phyloP scores from a whole-genome alignment of 2,797 vertebrate genomes.

The Epinephelus coioides region DNA sequence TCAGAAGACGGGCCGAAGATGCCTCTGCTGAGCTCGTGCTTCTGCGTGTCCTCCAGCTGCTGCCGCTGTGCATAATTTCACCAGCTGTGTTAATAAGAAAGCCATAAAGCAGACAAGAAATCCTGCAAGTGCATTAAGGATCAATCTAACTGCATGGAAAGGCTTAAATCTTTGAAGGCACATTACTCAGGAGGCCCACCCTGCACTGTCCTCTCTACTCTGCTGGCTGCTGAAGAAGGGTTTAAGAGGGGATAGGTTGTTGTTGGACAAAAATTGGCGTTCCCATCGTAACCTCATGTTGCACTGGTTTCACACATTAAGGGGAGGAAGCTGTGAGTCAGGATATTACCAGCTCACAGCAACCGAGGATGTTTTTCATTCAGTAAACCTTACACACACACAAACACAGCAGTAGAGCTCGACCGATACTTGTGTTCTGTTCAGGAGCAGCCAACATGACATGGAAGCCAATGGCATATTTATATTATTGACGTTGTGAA shows the following conservation, averaged over 20 bases:
- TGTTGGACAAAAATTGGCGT: conserved; percentile 43
- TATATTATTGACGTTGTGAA: not conserved
- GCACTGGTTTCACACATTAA: conserved; percentile 32
- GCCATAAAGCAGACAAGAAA: conserved; percentile 48
- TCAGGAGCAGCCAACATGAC: conserved; percentile 1
- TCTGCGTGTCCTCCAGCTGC: conserved; percentile 22
- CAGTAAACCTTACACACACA: conserved; percentile 26
- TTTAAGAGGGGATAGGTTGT: conserved; percentile 17
- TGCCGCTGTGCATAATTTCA: conserved; percentile 32
- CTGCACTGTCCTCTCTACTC: conserved; percentile 14
- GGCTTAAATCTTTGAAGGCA: conserved; percentile 20
- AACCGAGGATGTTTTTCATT: conserved; percentile 42
- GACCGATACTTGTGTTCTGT: not conserved
- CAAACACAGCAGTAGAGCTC: not conserved
- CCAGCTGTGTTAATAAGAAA: conserved; percentile 47
- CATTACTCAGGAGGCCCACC: conserved; percentile 9
- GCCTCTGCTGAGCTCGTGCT: conserved; percentile 19
- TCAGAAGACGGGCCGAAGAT: conserved; percentile 41
- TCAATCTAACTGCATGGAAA: conserved; percentile 37
- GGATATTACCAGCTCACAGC: conserved; percentile 31
- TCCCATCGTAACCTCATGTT: conserved; percentile 66
- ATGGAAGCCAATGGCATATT: not conserved
- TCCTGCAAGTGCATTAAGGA: conserved; percentile 41
- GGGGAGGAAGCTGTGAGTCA: conserved; percentile 20
- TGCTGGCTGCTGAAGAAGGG: not conserved